A percentile compares a stretch with the other conserved stretches of the same genome.
Conservation (phyloP, 2,888 invertebrate species). For the Protonemura montana region DNA sequence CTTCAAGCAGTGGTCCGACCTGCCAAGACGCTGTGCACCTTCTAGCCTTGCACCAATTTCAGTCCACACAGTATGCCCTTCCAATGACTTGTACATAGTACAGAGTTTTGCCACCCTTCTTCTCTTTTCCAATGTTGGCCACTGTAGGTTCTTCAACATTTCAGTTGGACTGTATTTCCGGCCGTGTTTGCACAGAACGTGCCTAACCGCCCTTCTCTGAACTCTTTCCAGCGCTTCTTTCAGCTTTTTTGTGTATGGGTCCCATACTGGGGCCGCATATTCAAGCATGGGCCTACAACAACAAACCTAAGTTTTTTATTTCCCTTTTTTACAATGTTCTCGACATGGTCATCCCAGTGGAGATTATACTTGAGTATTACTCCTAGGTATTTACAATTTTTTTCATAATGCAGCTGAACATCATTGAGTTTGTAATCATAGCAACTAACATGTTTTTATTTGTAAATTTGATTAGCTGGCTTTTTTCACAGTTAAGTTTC, state of each 20-base stretch:
- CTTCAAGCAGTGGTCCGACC: background rate
- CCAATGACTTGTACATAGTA: background rate
- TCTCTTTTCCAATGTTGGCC: conserved; percentile 10
- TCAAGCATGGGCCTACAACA: conserved; percentile 20
- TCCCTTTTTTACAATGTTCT: conserved; percentile 15
- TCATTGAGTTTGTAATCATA: conserved; percentile 17
- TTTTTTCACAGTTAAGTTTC: conserved; percentile 23
- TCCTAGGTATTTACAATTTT: conserved; percentile 20
- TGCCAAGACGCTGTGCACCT: conserved; percentile 2
- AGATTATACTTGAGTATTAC: background rate
- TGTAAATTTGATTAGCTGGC: conserved; percentile 27
- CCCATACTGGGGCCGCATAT: conserved; percentile 20
- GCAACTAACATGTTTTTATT: background rate
- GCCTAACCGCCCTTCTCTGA: conserved; percentile 23
- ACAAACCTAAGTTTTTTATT: conserved; percentile 29
- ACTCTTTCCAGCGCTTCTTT: conserved; percentile 23
- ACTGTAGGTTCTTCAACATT: conserved; percentile 13
- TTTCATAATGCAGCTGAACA: background rate
- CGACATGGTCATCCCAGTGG: conserved; percentile 20
- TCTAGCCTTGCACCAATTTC: conserved; percentile 12
- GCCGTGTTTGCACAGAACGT: conserved; percentile 21
- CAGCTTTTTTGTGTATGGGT: conserved; percentile 16
- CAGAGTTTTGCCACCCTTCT: conserved; percentile 13
- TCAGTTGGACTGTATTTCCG: conserved; percentile 13
- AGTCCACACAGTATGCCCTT: background rate